phyloP scores from a whole-genome alignment of 2,113 vertebrate species.

The Calyptomena viridis region DNA sequence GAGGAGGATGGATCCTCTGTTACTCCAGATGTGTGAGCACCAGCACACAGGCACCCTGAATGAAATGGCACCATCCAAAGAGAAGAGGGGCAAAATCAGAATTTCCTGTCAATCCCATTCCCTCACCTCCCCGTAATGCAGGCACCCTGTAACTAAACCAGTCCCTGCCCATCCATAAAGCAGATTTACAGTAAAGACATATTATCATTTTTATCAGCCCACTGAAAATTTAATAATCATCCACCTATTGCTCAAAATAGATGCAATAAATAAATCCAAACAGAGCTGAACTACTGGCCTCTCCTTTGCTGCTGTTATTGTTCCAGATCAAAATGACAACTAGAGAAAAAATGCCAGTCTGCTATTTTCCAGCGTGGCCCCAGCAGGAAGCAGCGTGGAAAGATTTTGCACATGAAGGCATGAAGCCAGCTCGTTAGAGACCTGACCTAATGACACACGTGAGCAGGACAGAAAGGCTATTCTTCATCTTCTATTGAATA shows the following conservation, averaged over 20 bases:
- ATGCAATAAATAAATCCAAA: constrained; percentile 15
- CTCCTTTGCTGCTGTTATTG: background rate
- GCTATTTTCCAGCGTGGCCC: constrained; percentile 47
- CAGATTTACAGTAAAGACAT: background rate
- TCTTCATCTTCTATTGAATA: background rate
- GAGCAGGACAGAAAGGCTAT: constrained; percentile 33
- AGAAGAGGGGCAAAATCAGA: background rate
- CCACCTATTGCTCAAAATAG: background rate
- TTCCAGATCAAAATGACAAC: constrained; percentile 23
- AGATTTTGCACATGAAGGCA: constrained; percentile 6
- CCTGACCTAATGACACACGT: constrained; percentile 31
- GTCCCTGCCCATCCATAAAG: background rate
- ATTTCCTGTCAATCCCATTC: background rate
- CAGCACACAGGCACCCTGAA: background rate
- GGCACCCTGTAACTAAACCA: background rate
- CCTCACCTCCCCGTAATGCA: background rate
- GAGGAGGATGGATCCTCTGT: background rate
- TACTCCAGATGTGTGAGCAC: background rate
- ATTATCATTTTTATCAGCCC: background rate
- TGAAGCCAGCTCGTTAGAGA: constrained; percentile 42
- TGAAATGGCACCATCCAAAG: background rate
- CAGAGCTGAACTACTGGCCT: background rate
- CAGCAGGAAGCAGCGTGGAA: constrained; percentile 68
- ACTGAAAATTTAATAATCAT: background rate
- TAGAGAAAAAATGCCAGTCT: constrained; percentile 44